Evolutionary conservation across 2,113 vertebrate genomes (phyloP).

Genomic region (Saimiri boliviensis): DNA sequence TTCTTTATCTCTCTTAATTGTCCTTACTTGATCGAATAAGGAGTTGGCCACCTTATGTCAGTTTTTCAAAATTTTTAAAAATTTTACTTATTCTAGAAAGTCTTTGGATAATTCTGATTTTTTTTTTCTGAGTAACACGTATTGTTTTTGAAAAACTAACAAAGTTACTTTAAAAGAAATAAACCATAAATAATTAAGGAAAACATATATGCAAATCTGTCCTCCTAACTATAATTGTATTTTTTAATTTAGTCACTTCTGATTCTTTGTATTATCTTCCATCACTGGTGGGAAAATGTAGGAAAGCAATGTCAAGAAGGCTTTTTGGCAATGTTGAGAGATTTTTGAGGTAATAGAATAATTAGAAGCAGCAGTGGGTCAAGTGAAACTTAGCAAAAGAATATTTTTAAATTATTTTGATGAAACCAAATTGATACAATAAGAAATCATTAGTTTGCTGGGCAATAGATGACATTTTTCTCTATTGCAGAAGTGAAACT

Average conservation of each 20-base stretch:
- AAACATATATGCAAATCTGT: background rate
- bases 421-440: background rate
- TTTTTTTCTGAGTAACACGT: background rate
- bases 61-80: slow-evolving; percentile 19
- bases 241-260: background rate
- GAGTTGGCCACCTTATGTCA: background rate
- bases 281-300: background rate
- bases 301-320: background rate
- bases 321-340: background rate
- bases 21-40: slow-evolving; percentile 17
- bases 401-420: background rate
- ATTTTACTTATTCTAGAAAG: background rate
- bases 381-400: slow-evolving; percentile 46
- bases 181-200: background rate
- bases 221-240: background rate
- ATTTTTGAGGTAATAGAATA: background rate
- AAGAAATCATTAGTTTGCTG: slow-evolving; percentile 40
- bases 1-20: background rate
- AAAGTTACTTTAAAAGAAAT: slow-evolving; percentile 13
- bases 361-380: background rate
- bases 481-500: background rate
- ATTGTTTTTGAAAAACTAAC: slow-evolving; percentile 29
- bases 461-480: background rate
- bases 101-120: background rate
- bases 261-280: background rate